Conservation (phyloP, 2,797 vertebrate genomes). For the Scomberomorus guttatus region DNA sequence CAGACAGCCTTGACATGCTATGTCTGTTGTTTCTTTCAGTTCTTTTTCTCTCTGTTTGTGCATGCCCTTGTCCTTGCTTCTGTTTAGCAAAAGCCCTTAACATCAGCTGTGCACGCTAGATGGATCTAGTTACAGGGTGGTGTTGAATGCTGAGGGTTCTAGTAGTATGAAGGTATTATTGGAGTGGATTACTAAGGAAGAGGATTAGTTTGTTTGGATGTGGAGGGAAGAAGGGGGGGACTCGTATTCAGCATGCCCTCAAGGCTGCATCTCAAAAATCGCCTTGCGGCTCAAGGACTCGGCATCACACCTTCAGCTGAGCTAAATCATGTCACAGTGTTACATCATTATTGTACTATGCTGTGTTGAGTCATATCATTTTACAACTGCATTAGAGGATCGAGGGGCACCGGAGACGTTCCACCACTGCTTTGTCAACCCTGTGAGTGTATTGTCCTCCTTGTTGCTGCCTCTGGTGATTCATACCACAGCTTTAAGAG, state of each 20-base stretch:
- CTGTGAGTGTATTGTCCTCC: constrained; percentile 61
- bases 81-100: constrained; percentile 32
- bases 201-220: constrained; percentile 75
- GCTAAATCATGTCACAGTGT: constrained; percentile 70
- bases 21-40: constrained; percentile 54
- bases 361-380: constrained; percentile 66
- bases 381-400: constrained; percentile 62
- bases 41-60: neutral
- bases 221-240: constrained; percentile 15
- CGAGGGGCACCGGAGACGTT: constrained; percentile 50
- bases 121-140: constrained; percentile 50
- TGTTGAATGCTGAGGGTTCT: constrained; percentile 58
- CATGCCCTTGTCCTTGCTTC: constrained; percentile 46
- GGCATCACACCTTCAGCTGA: constrained; percentile 61
- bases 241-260: constrained; percentile 58
- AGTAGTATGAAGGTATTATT: constrained; percentile 65
- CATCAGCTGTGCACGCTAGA: constrained; percentile 39
- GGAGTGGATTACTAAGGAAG: constrained; percentile 78
- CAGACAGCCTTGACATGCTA: constrained; percentile 51
- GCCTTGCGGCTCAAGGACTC: constrained; percentile 66
- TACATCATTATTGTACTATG: constrained; percentile 68
- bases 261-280: constrained; percentile 65
- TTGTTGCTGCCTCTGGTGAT: constrained; percentile 67
- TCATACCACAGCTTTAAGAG: constrained; percentile 60
- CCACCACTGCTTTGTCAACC: constrained; percentile 46